Base-by-base conservation (phyloP, 2,888 invertebrate genomes). In the Tanytarsus gracilentus region DNA sequence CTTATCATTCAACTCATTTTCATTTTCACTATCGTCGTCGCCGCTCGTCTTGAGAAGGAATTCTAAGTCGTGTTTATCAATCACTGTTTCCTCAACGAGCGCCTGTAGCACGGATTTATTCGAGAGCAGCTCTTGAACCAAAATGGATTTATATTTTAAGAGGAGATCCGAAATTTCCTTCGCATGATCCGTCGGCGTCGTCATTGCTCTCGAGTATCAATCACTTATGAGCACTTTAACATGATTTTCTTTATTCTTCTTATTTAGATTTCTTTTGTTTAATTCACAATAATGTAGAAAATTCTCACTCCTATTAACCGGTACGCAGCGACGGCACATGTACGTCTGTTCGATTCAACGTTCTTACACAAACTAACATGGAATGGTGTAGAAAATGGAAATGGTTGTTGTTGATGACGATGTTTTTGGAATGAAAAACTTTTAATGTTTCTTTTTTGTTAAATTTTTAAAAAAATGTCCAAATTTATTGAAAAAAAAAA, bases 131-230 rank as follows among this genome's bases (percentile, higher is more conserved):
- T 55, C 55, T 18, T 55, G 33, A 6, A 55, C 25, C 8, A 55
- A 26, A 39, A 55, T 55, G 25, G 55, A 55, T 55, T 55, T 55
- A 21, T 55, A 55, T 23, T 55, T 55, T 1, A 27, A 27, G 11
- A 55, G 40, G 5, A 55, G 40, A 55, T 55, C 55, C 8, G 26
- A 25, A 33, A 55, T 55, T 40, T 55, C 55, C 33, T 55, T 21
- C 14, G 36, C 40, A 40, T 55, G 55, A 55, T 55, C 55, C 40
- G 55, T 55, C 55, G 33, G n/a, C n/a, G n/a, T 55, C 26, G n/a
- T 33, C 14, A n/a, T 16, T 33, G 25, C 7, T 14, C 16, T 36
- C 16, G 14, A 27, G 9, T 21, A 52, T n/a, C 6, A 55, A 25
- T 55, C 40, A 55, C 40, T 55, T 18, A 26, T 29, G 21, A 36